Percentiles rank a stretch among this genome's conserved stretches.
phyloP scores from a whole-genome alignment of 2,113 vertebrate species.

The Sylvietta virens region DNA sequence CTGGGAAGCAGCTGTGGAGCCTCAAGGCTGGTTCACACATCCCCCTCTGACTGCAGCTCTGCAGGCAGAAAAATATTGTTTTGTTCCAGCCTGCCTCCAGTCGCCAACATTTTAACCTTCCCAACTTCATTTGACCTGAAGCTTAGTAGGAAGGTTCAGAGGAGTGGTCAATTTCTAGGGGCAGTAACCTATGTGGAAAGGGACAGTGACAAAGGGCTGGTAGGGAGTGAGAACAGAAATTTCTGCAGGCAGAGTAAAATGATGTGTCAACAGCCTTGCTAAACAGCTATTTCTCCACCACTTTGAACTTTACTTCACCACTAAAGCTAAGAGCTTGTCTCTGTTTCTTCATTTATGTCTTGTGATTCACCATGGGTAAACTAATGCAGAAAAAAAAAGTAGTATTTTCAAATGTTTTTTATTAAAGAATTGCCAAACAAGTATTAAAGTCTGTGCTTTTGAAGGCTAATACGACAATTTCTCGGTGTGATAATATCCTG shows the following conservation, averaged over 20 bases:
- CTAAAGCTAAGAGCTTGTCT: not conserved
- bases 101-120: not conserved
- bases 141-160: not conserved
- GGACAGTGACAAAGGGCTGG: not conserved
- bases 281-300: conserved; percentile 1
- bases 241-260: not conserved
- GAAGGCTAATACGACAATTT: not conserved
- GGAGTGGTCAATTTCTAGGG: not conserved
- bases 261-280: conserved; percentile 5
- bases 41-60: not conserved
- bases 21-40: not conserved
- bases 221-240: not conserved
- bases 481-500: not conserved
- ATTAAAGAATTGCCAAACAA: not conserved
- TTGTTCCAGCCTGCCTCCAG: not conserved
- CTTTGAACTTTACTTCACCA: conserved; percentile 14
- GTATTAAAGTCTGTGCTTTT: not conserved
- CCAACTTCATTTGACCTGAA: not conserved
- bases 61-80: not conserved
- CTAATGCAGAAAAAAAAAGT: not conserved
- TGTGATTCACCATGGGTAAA: not conserved
- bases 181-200: not conserved
- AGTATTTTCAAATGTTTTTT: not conserved
- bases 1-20: not conserved
- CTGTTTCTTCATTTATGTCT: not conserved